A percentile compares a stretch with the other conserved stretches of the same genome.
Evolutionary conservation across 1,140 invertebrate genomes (phyloP).

Genomic region (Riptortus pedestris): DNA sequence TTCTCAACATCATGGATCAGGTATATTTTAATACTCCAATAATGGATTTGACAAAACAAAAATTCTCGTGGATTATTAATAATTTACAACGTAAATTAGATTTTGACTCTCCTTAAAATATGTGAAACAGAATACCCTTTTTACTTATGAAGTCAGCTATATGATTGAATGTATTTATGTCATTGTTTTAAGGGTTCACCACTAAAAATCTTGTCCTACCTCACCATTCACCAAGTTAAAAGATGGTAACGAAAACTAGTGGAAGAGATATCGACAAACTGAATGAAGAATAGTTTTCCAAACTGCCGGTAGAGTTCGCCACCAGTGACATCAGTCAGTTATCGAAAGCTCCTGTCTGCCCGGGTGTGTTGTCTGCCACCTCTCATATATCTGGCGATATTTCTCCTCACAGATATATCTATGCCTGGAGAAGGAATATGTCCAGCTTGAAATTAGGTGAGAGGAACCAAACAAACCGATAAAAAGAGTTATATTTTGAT

Average conservation of each 20-base stretch:
- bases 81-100: too few relatives aligned
- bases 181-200: too few relatives aligned
- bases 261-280: neutral
- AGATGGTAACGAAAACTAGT: neutral
- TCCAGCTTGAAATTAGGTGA: slow-evolving; percentile 55
- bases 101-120: too few relatives aligned
- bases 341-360: neutral
- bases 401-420: slow-evolving; percentile 19
- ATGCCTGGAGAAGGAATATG: slow-evolving; percentile 41
- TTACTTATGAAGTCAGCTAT: too few relatives aligned
- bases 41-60: too few relatives aligned
- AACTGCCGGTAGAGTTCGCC: neutral
- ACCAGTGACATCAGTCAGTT: neutral
- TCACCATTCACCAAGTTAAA: too few relatives aligned
- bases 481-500: neutral
- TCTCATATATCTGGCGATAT: neutral
- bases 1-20: too few relatives aligned
- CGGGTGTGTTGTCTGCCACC: slow-evolving; percentile 16
- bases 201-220: too few relatives aligned
- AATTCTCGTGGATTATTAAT: too few relatives aligned
- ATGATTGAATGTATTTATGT: too few relatives aligned
- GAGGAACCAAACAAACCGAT: slow-evolving; percentile 23
- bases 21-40: too few relatives aligned
- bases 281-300: neutral
- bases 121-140: too few relatives aligned